These are phyloP conservation scores for Drosophila pectinifera DNA, from an alignment of 1,140 invertebrate species.

Conservation along the genomic window DNA sequence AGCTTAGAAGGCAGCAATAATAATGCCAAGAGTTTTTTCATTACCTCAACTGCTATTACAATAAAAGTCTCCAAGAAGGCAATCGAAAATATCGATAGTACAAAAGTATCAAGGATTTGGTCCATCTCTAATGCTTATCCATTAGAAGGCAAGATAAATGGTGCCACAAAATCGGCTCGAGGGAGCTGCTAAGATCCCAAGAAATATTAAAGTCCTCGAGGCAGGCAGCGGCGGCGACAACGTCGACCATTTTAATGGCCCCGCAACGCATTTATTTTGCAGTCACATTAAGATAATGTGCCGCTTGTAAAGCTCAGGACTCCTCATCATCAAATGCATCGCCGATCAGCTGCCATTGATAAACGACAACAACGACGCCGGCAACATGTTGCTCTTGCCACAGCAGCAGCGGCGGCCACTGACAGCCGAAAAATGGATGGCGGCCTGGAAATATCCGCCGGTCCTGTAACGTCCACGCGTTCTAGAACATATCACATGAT, in stretches of 20 bases:
- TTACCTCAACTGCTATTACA: too few relatives aligned
- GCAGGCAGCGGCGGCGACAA: conserved; percentile 8
- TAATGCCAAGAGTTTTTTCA: too few relatives aligned
- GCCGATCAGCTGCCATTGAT: conserved; percentile 72
- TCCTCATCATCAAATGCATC: conserved; percentile 75
- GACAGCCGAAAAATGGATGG: conserved; percentile 72
- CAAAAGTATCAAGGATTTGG: too few relatives aligned
- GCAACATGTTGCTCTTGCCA: conserved; percentile 41
- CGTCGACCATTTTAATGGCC: conserved; percentile 48
- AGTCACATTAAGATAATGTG: conserved; percentile 82
- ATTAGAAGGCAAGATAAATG: conserved; percentile 43
- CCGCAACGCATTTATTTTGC: conserved; percentile 70
- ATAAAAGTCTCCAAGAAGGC: neutral
- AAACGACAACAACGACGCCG: conserved; percentile 60
- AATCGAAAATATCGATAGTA: neutral
- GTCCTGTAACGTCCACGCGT: conserved; percentile 55
- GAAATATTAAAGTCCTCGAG: conserved; percentile 28
- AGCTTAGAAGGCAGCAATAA: too few relatives aligned
- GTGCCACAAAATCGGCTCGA: conserved; percentile 21
- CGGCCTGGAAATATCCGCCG: conserved; percentile 38
- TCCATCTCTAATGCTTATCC: neutral
- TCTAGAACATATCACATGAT: conserved; percentile 81
- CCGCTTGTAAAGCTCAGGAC: conserved; percentile 66
- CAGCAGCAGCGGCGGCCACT: conserved; percentile 16
- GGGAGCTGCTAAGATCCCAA: conserved; percentile 35